These are phyloP conservation scores for Naso thynnoides DNA, from an alignment of 2,797 vertebrate species.

Conservation along the genomic window DNA sequence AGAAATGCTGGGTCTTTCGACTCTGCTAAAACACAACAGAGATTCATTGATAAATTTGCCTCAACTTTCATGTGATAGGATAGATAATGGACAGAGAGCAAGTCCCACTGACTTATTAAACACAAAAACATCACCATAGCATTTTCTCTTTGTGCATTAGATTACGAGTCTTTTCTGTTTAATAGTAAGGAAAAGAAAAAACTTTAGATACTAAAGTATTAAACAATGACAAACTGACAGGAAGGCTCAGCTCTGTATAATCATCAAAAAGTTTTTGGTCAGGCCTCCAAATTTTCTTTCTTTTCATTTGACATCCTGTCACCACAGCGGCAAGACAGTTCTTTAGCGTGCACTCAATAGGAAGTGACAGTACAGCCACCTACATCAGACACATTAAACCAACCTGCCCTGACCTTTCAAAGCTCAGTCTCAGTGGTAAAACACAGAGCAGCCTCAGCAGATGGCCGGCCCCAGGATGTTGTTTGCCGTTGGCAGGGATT, in stretches of 20 bases:
- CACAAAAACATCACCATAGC: slow-evolving; percentile 6
- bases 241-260: slow-evolving; percentile 1
- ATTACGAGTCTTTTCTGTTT: not conserved
- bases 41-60: slow-evolving; percentile 50
- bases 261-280: not conserved
- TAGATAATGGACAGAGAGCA: slow-evolving; percentile 11
- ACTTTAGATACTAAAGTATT: too few species aligned
- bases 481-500: slow-evolving; percentile 55
- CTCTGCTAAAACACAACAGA: slow-evolving; percentile 17
- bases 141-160: slow-evolving; percentile 9
- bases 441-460: slow-evolving; percentile 50
- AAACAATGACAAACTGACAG: not conserved
- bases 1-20: slow-evolving; percentile 25
- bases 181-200: not conserved
- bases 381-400: slow-evolving; percentile 26
- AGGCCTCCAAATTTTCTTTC: not conserved
- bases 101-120: slow-evolving; percentile 1
- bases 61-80: slow-evolving; percentile 35
- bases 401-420: slow-evolving; percentile 45
- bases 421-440: slow-evolving; percentile 35
- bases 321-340: not conserved
- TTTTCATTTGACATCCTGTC: slow-evolving; percentile 1
- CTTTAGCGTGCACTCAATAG: slow-evolving; percentile 17
- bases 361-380: slow-evolving; percentile 42
- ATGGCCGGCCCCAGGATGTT: slow-evolving; percentile 61